Conservation (phyloP, 2,113 vertebrate genomes). For the Thermophis baileyi region DNA sequence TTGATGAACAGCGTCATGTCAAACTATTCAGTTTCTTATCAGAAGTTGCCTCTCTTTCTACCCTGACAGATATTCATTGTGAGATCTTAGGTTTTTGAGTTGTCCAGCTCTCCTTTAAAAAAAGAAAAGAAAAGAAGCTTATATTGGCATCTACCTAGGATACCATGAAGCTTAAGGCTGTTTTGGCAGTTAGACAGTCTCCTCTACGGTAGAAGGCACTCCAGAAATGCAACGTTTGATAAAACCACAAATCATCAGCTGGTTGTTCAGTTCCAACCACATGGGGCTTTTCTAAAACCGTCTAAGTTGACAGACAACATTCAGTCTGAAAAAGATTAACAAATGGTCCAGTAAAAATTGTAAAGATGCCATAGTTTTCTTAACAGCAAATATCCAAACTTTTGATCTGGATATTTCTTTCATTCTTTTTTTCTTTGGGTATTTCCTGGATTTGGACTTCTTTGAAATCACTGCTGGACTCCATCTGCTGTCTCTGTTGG, state of each 20-base stretch:
- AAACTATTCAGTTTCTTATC: conserved; percentile 1
- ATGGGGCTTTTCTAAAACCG: neutral
- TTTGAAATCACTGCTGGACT: conserved; percentile 30
- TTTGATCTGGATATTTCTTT: neutral
- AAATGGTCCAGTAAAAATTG: neutral
- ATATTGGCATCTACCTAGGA: neutral
- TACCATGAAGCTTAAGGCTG: conserved; percentile 44
- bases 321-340: conserved; percentile 5
- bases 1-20: neutral
- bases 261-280: accelerated
- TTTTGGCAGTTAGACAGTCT: conserved; percentile 55
- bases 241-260: neutral
- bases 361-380: neutral
- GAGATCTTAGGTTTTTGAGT: neutral
- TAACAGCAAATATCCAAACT: neutral
- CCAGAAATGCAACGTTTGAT: conserved; percentile 38
- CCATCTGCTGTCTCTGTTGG: conserved; percentile 47
- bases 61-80: neutral
- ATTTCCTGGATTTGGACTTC: conserved; percentile 8
- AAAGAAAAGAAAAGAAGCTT: neutral
- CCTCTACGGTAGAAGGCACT: conserved; percentile 48
- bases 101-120: neutral
- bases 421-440: neutral
- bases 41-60: neutral
- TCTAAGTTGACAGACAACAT: neutral